Base-by-base conservation (phyloP, 37 sponge, comb jelly and placozoan species). In the Spongilla lacustris region DNA sequence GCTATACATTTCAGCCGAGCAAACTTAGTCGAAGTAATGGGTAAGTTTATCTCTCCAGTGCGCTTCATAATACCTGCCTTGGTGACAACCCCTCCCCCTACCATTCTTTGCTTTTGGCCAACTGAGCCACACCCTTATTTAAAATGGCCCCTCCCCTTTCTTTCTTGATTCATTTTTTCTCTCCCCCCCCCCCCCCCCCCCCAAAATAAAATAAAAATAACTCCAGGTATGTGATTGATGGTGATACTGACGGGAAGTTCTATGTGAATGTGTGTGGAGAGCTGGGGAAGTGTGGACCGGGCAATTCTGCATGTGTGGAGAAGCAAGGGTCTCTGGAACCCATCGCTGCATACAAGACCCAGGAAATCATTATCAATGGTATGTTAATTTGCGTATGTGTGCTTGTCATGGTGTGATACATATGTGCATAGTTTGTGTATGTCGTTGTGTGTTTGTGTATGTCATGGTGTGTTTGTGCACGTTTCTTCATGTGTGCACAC, bases 241-340 rank as follows among this genome's bases (percentile, higher is more conserved):
- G 58, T 31, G 66, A 66, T 41, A 29, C 32, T 3, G 74, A 31
- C 28, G 34, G 33, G 8, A 85, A 76, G 2, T 85, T 46, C 48
- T 36, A 76, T 29, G 77, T 85, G 27, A 85, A 58, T 35, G 69
- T 85, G 73, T 85, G 85, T 76, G 85, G 77, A 12, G 12, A 33
- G 11, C 23, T 66, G 0, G 24, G 10, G 8, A 36, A 34, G 28
- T 76, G 77, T 67, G 27, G 12, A 21, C 35, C 50, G 14, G 76
- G 38, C 41, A 30, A 21, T 19, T 85, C 85, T 17, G 85, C 77
- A 27, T 85, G 85, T 29, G 22, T 46, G 46, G 30, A 24, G 73
- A 36, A 71, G 81, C 17, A 68, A 41, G 66, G 24, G 67, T 23
- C 78, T 27, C 4, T 25, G 58, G 31, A 79, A 1, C 26, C 26